These are phyloP conservation scores for Grantiella picta DNA, from an alignment of 2,113 vertebrate species.

Conservation along the genomic window DNA sequence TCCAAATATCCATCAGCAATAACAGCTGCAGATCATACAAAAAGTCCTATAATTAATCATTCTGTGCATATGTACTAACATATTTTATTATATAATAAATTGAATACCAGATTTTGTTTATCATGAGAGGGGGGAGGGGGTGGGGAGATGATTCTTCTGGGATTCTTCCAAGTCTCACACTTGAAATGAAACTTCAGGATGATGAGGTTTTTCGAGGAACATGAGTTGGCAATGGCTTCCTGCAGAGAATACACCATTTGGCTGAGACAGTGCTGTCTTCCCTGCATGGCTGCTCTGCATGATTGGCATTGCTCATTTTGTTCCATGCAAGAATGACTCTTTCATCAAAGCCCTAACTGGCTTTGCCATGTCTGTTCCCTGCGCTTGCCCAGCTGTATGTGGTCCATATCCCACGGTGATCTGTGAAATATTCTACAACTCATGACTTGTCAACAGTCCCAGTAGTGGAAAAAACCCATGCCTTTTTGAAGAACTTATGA, in stretches of 20 bases:
- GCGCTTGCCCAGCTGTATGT: background rate
- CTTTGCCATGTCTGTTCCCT: background rate
- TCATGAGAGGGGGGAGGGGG: background rate
- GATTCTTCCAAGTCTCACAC: background rate
- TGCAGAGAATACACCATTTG: background rate
- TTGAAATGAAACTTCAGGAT: background rate
- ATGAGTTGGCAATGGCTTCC: background rate
- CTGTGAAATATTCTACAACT: background rate
- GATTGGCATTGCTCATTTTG: background rate
- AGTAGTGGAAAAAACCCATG: fast-evolving
- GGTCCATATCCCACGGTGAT: background rate
- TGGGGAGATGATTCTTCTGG: background rate
- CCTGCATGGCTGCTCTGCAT: background rate
- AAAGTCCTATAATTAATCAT: background rate
- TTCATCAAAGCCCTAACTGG: background rate
- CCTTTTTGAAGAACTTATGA: background rate
- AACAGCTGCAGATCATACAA: background rate
- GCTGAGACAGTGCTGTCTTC: background rate
- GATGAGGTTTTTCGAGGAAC: background rate
- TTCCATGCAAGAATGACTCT: background rate
- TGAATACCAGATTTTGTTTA: background rate
- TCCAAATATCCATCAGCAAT: background rate
- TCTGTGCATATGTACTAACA: background rate
- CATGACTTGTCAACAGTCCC: background rate
- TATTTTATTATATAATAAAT: background rate